Evolutionary conservation across 1,140 invertebrate species (phyloP).

Genomic region (Rhopalosiphum maidis): DNA sequence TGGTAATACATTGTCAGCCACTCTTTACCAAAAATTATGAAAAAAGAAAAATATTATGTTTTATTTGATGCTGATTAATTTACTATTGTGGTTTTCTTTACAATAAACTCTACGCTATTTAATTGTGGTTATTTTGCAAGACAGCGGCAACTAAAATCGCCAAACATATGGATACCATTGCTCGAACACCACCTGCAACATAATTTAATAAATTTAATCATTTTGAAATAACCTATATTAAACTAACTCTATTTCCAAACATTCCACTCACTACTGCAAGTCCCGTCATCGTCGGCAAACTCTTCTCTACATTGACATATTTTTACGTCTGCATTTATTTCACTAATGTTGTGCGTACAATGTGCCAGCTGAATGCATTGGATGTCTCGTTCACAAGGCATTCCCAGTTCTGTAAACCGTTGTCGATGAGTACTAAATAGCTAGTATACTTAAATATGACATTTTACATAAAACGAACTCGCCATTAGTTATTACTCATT

Average conservation of each 20-base stretch:
- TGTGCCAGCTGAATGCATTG: constrained; percentile 24
- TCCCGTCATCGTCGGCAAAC: constrained; percentile 22
- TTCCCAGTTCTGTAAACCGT: constrained; percentile 17
- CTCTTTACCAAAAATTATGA: constrained; percentile 49
- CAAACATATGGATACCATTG: constrained; percentile 35
- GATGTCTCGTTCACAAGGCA: constrained; percentile 13
- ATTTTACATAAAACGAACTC: neutral
- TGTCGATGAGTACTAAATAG: neutral
- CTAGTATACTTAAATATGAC: neutral
- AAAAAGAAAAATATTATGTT: constrained; percentile 2
- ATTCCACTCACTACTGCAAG: constrained; percentile 14
- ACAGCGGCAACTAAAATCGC: constrained; percentile 15
- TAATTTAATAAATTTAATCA: neutral
- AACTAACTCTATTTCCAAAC: neutral
- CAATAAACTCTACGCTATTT: constrained; percentile 7
- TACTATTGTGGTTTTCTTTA: constrained; percentile 5
- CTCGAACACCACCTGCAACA: constrained; percentile 15
- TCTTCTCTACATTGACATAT: constrained; percentile 49
- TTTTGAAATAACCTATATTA: neutral
- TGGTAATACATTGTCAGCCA: constrained; percentile 48
- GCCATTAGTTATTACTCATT: neutral
- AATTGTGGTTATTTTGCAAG: constrained; percentile 36
- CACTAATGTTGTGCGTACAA: neutral
- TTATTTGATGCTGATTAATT: constrained; percentile 26
- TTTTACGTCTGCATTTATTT: neutral